phyloP scores from a whole-genome alignment of 2,113 vertebrate species.

The Hippopotamus amphibius region DNA sequence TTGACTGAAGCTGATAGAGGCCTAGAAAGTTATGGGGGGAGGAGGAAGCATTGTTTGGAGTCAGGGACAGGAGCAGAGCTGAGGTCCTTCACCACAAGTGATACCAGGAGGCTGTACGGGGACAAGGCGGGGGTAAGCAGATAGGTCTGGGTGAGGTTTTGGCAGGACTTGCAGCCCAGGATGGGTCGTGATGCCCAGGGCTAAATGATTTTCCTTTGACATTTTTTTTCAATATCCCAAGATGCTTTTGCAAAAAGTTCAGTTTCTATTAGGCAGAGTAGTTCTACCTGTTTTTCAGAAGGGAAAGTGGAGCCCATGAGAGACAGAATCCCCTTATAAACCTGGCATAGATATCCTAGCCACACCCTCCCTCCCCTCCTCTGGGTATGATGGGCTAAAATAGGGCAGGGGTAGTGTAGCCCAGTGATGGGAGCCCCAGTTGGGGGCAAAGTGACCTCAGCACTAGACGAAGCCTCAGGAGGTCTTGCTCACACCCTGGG shows the following conservation, averaged over 20 bases:
- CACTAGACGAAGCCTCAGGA: neutral
- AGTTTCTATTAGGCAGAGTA: neutral
- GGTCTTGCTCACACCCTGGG: neutral
- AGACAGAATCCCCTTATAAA: neutral
- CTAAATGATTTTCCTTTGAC: constrained; percentile 2
- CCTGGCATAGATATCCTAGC: neutral
- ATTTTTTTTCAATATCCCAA: neutral
- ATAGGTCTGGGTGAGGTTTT: neutral
- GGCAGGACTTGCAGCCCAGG: neutral
- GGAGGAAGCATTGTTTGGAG: neutral
- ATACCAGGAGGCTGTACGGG: neutral
- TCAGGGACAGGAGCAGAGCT: neutral
- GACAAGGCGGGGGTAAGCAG: neutral
- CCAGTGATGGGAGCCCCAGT: neutral
- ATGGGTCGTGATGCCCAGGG: neutral
- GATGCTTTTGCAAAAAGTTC: neutral
- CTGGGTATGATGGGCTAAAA: neutral
- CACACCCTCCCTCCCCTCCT: neutral
- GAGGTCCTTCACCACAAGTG: neutral
- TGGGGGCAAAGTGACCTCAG: neutral
- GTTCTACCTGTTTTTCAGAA: constrained; percentile 23
- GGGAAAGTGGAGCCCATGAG: neutral
- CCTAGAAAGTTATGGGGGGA: neutral
- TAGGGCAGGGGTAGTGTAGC: neutral
- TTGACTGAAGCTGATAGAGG: neutral